Evolutionary conservation across 2,113 vertebrate species (phyloP).

Genomic region (Saccopteryx bilineata): DNA sequence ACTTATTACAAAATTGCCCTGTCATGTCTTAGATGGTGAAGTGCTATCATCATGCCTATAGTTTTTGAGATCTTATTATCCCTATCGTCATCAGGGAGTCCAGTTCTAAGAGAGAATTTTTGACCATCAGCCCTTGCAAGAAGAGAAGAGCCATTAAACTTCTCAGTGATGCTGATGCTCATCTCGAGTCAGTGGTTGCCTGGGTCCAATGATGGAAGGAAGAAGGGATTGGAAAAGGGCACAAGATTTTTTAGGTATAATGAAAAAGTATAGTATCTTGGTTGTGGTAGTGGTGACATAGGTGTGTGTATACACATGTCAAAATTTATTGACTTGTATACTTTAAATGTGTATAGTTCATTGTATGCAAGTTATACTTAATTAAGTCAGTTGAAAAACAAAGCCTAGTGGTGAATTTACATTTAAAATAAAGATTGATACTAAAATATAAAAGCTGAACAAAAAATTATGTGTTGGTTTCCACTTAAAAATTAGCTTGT

Average conservation of each 20-base stretch:
- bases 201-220: background rate
- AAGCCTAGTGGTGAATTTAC: background rate
- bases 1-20: background rate
- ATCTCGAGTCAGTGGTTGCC: background rate
- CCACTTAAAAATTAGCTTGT: constrained; percentile 1
- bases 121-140: background rate
- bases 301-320: background rate
- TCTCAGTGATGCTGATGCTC: background rate
- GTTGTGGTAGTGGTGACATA: background rate
- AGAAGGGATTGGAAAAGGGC: background rate
- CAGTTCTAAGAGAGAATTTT: background rate
- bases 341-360: background rate
- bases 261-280: background rate
- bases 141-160: background rate
- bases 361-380: background rate
- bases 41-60: background rate
- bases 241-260: background rate
- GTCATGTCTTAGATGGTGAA: background rate
- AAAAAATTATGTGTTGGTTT: background rate
- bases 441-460: background rate
- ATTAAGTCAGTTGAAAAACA: background rate
- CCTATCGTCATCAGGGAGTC: background rate
- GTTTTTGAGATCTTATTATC: background rate
- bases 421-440: constrained; percentile 46
- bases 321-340: background rate